Evolutionary conservation across 2,113 vertebrate species (phyloP).

Genomic region (Illadopsis cleaveri): DNA sequence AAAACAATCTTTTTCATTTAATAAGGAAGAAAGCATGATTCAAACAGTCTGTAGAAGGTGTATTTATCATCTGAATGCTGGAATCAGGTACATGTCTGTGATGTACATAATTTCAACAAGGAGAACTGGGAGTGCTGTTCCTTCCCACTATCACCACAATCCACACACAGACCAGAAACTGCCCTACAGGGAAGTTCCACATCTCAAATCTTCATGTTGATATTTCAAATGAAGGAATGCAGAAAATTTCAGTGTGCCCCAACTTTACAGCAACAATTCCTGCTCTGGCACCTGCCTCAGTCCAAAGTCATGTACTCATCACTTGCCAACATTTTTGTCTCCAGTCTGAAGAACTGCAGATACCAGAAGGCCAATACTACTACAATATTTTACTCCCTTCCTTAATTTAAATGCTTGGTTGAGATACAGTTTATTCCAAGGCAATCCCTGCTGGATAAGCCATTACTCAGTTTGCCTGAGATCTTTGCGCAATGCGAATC

Average conservation of each 20-base stretch:
- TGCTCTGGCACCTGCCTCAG: neutral
- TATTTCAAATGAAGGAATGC: neutral
- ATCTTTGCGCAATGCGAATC: neutral
- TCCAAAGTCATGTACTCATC: neutral
- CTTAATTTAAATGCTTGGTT: neutral
- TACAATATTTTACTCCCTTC: neutral
- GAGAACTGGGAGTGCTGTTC: neutral
- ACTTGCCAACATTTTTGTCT: neutral
- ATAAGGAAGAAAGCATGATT: neutral
- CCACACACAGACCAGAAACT: neutral
- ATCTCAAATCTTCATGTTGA: neutral
- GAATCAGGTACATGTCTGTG: rapidly evolving
- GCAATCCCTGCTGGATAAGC: neutral
- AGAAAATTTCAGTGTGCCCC: neutral
- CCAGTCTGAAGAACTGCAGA: neutral
- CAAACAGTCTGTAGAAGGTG: neutral
- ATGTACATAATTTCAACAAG: neutral
- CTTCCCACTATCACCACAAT: neutral
- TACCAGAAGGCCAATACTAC: neutral
- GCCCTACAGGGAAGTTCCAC: neutral
- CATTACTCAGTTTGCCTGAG: neutral
- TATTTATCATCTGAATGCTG: neutral
- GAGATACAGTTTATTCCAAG: neutral
- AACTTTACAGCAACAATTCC: neutral
- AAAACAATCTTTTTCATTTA: neutral